Base-by-base conservation (phyloP, 1,140 invertebrate genomes). In the Holotrichia oblita region DNA sequence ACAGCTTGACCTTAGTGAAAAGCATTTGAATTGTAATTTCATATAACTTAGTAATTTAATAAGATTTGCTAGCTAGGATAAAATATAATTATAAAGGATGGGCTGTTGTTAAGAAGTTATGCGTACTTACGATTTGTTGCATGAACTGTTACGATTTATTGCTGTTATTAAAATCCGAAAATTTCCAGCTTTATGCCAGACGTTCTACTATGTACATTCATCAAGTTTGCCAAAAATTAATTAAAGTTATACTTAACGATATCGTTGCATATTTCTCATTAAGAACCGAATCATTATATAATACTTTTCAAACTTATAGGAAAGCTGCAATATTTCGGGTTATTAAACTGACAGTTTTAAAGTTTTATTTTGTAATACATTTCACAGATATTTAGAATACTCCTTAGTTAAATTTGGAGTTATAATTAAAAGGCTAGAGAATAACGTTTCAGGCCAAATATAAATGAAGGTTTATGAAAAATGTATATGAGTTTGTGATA, bases 41-140 rank as follows among this genome's bases (percentile, higher is more conserved):
- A 1, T 9, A 12, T 27, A 69, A 69, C 22, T 69, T 69, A 22
- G 22, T 69, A 69, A 69, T 69, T 69, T 69, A 69, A 69, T 69
- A 69, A 24, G 61, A 69, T 69, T 69, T 27, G 22, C 8, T 69
- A 34, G 61, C 20, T 27, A 20, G 4, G 22, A 27, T 69, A 69
- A 69, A 69, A 22, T 27, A 27, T 69, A 69, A 69, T 27, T 69
- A 3, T 69, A 22, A 69, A 69, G 22, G 22, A 69, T 69, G 61
- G 27, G 22, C 17, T 20, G 27, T 9, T 34, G 22, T 69, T 34
- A 7, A 3, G 61, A 69, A 69, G 61, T 69, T 69, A 34, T 34
- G 27, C 44, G 61, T 7, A 17, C 14, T n/a, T 24, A 22, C 17
- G 61, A 69, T 69, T 69, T 69, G 61, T 34, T 69, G 27, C 61